Base-by-base conservation (phyloP, 2,888 invertebrate species). In the Mesorhabditis spiculigera region DNA sequence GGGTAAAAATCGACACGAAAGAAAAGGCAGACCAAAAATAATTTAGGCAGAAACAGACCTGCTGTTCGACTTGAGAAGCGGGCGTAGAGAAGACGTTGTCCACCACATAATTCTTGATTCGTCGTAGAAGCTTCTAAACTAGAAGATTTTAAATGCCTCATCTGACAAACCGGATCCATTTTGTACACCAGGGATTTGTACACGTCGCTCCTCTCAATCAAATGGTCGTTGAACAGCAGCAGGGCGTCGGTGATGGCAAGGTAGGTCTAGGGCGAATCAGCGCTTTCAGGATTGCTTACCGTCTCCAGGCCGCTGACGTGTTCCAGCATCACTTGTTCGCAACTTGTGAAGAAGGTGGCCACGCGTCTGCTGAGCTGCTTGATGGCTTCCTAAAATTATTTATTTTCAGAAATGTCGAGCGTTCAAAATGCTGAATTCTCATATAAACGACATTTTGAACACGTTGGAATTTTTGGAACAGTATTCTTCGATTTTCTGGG, bases 231-330 rank as follows among this genome's bases (percentile, higher is more conserved):
- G 89, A 96, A 97, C 80, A 94, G 90, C 16, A 98, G 91, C 81
- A 97, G 89, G 80, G 95, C 89, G 89, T 98, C 98, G 88, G 97
- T 97, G 68, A 97, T 91, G n/a, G 93, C 92, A 73, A 93, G 91
- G 88, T 94, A 98, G 0, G 96, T 94, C 91, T 92, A 87, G 45
- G 79, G n/a, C 8, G 10, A 13, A 13, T 13, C 1, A 70, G 6
- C n/a, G 4, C 4, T 44, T 45, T 50, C n/a, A 50, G 42, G 43
- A 43, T 45, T 10, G 28, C 69, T 45, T 64, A 81, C 80, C 69
- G 78, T 78, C 67, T 84, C 82, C 6, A 84, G 81, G 6, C 83
- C 81, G n/a, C 74, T 65, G 4, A 81, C 83, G 91, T 67, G 90
- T 88, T 75, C 68, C 6, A 65, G 45, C 65, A 85, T 90, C 42